Base-by-base conservation (phyloP, 1,140 invertebrate genomes). In the Penaeus vannamei region DNA sequence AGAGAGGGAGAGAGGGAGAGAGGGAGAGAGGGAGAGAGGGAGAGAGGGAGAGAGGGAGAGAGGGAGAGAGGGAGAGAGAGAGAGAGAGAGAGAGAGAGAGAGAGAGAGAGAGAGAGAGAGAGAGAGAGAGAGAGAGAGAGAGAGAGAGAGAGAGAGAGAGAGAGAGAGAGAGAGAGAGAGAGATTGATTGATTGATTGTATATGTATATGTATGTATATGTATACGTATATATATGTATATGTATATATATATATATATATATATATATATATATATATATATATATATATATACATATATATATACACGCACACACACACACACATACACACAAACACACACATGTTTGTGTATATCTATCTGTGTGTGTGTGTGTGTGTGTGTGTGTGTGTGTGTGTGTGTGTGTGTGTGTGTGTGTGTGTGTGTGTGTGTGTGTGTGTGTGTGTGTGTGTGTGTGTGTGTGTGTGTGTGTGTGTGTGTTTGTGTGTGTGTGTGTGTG, bases 291-390 rank as follows among this genome's bases (percentile, higher is more conserved):
- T 36, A 36, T 2, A 36, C 5, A 36, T 36, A 86, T 81, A 86
- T 81, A 86, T 81, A 86, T 81, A 86, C 53, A 81, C 12, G 80
- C 53, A 86, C 12, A 86, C 53, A 86, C 42, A 86, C 53, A 86
- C 53, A 86, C 29, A 86, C 80, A 86, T 77, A 76, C 80, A 23
- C 46, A 77, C 12, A 76, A 20, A 86, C 12, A 86, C 29, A 86
- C 53, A 86, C 46, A 81, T 81, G 29, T 59, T 42, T 59, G 80
- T 59, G 80, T 59, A 86, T 59, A 86, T 53, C 84, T 81, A 86
- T 81, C 2, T 81, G 80, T 81, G 80, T 53, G 80, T 81, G 80
- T 81, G 80, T 86, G 80, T 81, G 29, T 59, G 23, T 81, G 80
- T 14, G 80, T 86, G 23, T 64, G 19, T 81, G 5, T 81, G n/a